phyloP scores from a whole-genome alignment of 2,797 vertebrate species.

The Neosalanx taihuensis region DNA sequence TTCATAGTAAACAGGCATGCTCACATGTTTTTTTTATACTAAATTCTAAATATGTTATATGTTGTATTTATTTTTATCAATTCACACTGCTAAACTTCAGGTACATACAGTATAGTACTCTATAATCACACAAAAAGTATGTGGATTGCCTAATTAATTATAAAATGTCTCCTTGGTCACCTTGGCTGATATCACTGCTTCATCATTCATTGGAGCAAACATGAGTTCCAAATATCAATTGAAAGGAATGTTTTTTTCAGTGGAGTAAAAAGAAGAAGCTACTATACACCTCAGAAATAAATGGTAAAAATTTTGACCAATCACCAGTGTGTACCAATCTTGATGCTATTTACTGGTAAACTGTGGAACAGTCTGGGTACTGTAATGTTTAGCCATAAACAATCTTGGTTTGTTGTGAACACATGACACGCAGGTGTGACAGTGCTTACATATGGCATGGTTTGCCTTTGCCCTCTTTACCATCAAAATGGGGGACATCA shows the following conservation, averaged over 20 bases:
- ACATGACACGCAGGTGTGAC: slow-evolving; percentile 69
- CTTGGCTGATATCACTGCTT: background rate
- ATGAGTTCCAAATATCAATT: slow-evolving; percentile 3
- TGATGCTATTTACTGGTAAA: slow-evolving; percentile 73
- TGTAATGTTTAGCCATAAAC: slow-evolving; percentile 72
- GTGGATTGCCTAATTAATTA: background rate
- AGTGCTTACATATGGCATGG: slow-evolving; percentile 57
- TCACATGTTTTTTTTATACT: slow-evolving; percentile 60
- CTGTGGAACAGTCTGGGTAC: slow-evolving; percentile 48
- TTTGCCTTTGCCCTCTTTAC: slow-evolving; percentile 60
- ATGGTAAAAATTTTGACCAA: slow-evolving; percentile 11
- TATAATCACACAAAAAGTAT: too few relatives aligned
- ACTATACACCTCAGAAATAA: background rate
- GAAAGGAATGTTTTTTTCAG: background rate
- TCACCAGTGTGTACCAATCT: slow-evolving; percentile 31
- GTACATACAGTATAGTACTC: slow-evolving; percentile 27
- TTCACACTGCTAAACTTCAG: slow-evolving; percentile 57
- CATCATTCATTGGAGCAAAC: background rate
- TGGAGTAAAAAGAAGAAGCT: background rate
- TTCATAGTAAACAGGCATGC: slow-evolving; percentile 60
- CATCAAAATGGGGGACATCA: slow-evolving; percentile 38
- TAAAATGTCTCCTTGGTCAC: background rate
- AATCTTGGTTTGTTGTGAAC: slow-evolving; percentile 70
- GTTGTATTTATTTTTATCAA: slow-evolving; percentile 58
- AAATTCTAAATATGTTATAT: slow-evolving; percentile 58